These are phyloP conservation scores for Tricholaema leucomelas DNA, from an alignment of 2,113 vertebrate genomes.

Conservation along the genomic window DNA sequence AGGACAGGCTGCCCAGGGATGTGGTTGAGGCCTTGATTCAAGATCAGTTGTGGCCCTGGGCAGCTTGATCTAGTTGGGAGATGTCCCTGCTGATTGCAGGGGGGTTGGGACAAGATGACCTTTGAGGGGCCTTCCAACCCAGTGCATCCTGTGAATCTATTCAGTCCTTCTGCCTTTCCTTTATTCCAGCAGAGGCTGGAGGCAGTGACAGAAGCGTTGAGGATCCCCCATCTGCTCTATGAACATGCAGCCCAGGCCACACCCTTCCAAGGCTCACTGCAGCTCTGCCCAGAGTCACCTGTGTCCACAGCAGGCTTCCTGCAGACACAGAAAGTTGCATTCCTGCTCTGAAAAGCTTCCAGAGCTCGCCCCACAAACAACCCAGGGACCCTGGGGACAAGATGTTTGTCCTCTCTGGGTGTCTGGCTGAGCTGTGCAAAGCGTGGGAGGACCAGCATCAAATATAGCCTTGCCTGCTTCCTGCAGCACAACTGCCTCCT, in stretches of 20 bases:
- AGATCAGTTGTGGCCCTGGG: no score
- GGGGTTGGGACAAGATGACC: no score
- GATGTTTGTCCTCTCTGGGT: background rate
- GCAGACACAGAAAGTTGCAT: slow-evolving; percentile 20
- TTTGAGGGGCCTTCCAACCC: no score
- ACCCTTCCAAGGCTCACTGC: background rate
- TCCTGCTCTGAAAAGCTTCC: background rate
- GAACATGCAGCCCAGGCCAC: fast-evolving
- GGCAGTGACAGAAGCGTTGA: background rate
- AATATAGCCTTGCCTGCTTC: background rate
- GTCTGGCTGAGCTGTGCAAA: background rate
- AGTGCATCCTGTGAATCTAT: background rate
- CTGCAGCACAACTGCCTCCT: background rate
- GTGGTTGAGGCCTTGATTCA: no score
- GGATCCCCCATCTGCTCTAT: background rate
- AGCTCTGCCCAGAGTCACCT: background rate
- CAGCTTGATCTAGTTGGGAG: no score
- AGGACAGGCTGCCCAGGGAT: no score
- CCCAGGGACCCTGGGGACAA: background rate
- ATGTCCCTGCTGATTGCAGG: no score
- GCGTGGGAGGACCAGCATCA: background rate
- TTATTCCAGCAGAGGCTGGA: background rate
- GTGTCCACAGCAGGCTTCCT: background rate
- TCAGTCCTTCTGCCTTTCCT: background rate
- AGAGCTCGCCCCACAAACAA: background rate